Conservation (phyloP, 2,797 vertebrate species). For the Rhabdomys pumilio region DNA sequence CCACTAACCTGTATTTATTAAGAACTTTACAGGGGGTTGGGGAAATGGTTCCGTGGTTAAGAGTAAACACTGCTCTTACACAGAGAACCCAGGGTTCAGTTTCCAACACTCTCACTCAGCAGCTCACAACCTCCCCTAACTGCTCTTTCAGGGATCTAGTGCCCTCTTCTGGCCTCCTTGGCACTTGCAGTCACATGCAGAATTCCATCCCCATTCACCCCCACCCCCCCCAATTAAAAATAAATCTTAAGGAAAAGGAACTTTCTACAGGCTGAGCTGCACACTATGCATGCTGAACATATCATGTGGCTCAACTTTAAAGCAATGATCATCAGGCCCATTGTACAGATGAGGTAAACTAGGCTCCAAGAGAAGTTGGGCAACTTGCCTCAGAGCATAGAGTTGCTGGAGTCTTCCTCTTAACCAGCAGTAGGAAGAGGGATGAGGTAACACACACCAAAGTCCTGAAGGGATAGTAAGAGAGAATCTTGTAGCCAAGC, state of each 20-base stretch:
- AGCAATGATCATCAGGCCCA: not conserved
- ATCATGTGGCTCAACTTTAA: not conserved
- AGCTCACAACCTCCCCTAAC: not conserved
- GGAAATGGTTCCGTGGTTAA: not conserved
- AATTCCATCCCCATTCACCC: no score
- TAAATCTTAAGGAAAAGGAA: not conserved
- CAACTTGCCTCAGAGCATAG: not conserved
- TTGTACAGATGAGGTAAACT: not conserved
- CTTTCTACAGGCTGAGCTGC: not conserved
- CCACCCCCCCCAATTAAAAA: not conserved
- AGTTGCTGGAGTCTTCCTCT: not conserved
- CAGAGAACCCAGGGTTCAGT: not conserved
- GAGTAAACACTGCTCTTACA: not conserved
- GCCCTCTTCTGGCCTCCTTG: not conserved
- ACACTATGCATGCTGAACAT: fast-evolving
- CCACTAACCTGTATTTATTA: not conserved
- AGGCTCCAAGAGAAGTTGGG: not conserved
- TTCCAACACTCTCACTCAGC: not conserved
- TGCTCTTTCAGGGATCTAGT: not conserved
- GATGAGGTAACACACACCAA: not conserved
- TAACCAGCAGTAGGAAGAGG: no score
- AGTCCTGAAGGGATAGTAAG: not conserved
- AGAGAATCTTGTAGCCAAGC: not conserved
- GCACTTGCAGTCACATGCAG: not conserved
- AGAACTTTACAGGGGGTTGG: not conserved